phyloP scores from a whole-genome alignment of 35 echinoderm and acorn worm genomes.

The Amphiura filiformis region DNA sequence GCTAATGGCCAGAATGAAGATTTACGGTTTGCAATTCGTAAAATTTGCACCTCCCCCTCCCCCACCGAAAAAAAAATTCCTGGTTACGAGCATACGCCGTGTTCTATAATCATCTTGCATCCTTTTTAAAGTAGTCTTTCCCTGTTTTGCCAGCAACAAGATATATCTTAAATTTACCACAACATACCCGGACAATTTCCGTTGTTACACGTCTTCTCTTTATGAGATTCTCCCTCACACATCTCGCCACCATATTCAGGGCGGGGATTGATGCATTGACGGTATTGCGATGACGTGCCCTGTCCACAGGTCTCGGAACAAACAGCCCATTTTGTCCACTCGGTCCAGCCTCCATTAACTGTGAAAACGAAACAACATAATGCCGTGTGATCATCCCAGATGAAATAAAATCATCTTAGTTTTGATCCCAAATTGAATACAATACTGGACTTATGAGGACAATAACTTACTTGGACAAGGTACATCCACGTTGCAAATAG shows the following conservation, averaged over 20 bases:
- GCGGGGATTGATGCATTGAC: slow-evolving; percentile 35
- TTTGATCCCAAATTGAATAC: too few species aligned
- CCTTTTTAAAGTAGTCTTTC: not conserved
- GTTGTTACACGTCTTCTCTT: slow-evolving; percentile 29
- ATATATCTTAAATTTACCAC: too few species aligned
- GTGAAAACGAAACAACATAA: not conserved
- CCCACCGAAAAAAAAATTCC: not conserved
- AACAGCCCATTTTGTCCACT: slow-evolving; percentile 60
- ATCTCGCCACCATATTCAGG: slow-evolving; percentile 39
- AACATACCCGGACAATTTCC: slow-evolving; percentile 21
- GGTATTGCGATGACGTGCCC: slow-evolving; percentile 20
- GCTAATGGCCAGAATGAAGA: not conserved
- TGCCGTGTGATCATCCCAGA: too few species aligned
- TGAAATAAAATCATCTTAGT: too few species aligned
- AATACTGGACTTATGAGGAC: too few species aligned
- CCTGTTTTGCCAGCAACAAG: not conserved
- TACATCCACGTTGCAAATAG: slow-evolving; percentile 54
- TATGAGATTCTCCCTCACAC: slow-evolving; percentile 33
- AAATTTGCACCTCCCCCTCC: not conserved
- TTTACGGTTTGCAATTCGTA: not conserved
- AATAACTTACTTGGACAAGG: slow-evolving; percentile 56
- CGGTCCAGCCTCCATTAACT: slow-evolving; percentile 58
- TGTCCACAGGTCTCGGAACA: slow-evolving; percentile 61
- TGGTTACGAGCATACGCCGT: not conserved
- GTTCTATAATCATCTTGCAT: not conserved